Conservation (phyloP, 2,797 vertebrate genomes). For the Spinibarbus caldwelli region DNA sequence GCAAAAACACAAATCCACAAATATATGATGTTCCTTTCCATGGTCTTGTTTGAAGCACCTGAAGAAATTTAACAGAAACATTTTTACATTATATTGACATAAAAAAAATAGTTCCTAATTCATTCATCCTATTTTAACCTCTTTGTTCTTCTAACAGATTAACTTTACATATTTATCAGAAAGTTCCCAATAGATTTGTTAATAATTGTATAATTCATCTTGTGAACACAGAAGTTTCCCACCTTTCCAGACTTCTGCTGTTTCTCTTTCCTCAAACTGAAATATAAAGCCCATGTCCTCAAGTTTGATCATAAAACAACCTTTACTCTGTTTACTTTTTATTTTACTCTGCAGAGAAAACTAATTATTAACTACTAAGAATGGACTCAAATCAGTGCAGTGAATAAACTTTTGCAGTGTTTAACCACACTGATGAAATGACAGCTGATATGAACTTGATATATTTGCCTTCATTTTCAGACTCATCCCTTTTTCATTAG, state of each 20-base stretch:
- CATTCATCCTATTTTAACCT: too few species aligned
- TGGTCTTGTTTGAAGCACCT: too few species aligned
- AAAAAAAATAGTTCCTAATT: too few species aligned
- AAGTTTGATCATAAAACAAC: conserved; percentile 17
- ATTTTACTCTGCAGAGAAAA: not conserved
- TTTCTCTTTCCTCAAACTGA: conserved; percentile 4
- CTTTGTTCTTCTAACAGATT: not conserved
- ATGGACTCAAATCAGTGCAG: not conserved
- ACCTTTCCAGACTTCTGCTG: not conserved
- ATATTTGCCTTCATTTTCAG: not conserved
- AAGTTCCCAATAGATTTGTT: not conserved
- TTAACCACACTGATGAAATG: not conserved
- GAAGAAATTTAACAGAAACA: not conserved
- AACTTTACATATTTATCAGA: not conserved
- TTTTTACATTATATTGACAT: too few species aligned
- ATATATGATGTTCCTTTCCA: conserved; percentile 13
- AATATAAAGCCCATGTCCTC: not conserved
- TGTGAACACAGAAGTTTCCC: not conserved
- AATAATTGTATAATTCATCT: not conserved
- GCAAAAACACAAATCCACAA: conserved; percentile 36
- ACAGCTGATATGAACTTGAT: not conserved
- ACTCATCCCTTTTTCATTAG: not conserved
- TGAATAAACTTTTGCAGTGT: not conserved
- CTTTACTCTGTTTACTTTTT: conserved; percentile 34
- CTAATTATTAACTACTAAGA: conserved; percentile 44